A percentile compares a stretch with the other conserved stretches of the same genome.
Conservation (phyloP, 2,113 vertebrate species). For the Hiodon alosoides region DNA sequence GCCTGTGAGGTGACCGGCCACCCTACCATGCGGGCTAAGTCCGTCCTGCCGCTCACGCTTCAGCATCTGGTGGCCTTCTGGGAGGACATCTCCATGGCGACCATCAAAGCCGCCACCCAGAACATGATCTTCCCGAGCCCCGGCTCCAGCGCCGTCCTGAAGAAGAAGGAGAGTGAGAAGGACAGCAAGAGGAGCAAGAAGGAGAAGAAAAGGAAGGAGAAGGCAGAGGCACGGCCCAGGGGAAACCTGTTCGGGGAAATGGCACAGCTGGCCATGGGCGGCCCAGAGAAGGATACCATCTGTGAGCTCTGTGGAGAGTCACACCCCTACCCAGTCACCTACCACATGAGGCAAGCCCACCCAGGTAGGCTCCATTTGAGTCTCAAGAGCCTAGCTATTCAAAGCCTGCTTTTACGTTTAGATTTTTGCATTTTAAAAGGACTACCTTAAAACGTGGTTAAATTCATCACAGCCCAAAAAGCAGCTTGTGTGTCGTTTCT, state of each 20-base stretch:
- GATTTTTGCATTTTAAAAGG: neutral
- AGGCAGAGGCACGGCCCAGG: constrained; percentile 84
- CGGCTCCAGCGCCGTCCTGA: constrained; percentile 90
- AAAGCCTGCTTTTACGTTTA: neutral
- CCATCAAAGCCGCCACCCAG: constrained; percentile 95
- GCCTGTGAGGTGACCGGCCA: constrained; percentile 76
- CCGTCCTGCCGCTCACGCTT: constrained; percentile 86
- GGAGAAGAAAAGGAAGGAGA: constrained; percentile 98
- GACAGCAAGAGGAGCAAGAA: constrained; percentile 91
- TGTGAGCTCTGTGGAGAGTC: constrained; percentile 96
- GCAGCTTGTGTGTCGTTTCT: constrained; percentile 7
- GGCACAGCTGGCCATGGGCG: constrained; percentile 94
- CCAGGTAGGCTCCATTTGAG: constrained; percentile 68
- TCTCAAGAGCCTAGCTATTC: neutral
- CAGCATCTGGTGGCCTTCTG: constrained; percentile 97
- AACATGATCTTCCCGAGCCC: constrained; percentile 99
- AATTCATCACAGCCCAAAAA: no score
- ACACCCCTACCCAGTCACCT: constrained; percentile 95
- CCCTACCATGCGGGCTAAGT: constrained; percentile 73
- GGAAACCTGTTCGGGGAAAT: constrained; percentile 98
- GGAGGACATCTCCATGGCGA: constrained; percentile 97
- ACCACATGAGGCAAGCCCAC: constrained; percentile 97
- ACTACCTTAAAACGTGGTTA: no score
- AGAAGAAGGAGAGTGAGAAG: constrained; percentile 94
- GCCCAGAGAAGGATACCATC: constrained; percentile 96